Evolutionary conservation across 1,140 invertebrate species (phyloP).

Genomic region (Rhopalosiphum padi): DNA sequence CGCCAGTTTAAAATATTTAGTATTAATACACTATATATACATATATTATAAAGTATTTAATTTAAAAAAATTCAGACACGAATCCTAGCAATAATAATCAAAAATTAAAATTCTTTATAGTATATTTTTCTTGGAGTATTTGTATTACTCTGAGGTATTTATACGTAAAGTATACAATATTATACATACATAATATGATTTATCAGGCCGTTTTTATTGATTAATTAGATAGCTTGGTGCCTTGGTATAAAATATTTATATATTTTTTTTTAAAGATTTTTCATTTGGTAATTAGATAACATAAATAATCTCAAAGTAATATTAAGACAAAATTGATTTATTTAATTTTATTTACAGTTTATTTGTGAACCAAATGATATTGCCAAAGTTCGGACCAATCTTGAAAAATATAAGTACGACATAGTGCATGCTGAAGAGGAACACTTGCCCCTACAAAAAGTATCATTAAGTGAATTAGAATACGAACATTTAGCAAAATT

Average conservation of each 20-base stretch:
- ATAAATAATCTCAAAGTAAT: neutral
- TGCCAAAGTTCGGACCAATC: neutral
- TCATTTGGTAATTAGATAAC: neutral
- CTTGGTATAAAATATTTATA: neutral
- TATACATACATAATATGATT: neutral
- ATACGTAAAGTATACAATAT: neutral
- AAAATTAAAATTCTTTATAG: neutral
- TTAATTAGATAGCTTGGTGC: neutral
- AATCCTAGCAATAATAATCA: neutral
- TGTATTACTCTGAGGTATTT: too few species aligned
- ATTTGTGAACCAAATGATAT: slow-evolving; percentile 42
- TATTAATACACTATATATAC: too few species aligned
- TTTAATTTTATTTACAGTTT: slow-evolving; percentile 39
- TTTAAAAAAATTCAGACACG: too few species aligned
- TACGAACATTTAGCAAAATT: slow-evolving; percentile 30
- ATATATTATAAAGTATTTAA: too few species aligned
- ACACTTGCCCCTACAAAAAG: slow-evolving; percentile 22
- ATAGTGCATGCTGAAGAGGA: slow-evolving; percentile 44
- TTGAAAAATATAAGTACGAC: slow-evolving; percentile 41
- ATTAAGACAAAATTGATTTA: neutral
- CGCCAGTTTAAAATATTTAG: too few species aligned
- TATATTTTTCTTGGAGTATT: neutral
- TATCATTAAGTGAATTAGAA: slow-evolving; percentile 33
- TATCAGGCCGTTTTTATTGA: neutral
- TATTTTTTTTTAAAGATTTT: neutral